Percentiles rank a stretch among this genome's conserved stretches.
These are phyloP conservation scores for Dufourea novaeangliae DNA, from an alignment of 1,140 invertebrate species.

Conservation along the genomic window DNA sequence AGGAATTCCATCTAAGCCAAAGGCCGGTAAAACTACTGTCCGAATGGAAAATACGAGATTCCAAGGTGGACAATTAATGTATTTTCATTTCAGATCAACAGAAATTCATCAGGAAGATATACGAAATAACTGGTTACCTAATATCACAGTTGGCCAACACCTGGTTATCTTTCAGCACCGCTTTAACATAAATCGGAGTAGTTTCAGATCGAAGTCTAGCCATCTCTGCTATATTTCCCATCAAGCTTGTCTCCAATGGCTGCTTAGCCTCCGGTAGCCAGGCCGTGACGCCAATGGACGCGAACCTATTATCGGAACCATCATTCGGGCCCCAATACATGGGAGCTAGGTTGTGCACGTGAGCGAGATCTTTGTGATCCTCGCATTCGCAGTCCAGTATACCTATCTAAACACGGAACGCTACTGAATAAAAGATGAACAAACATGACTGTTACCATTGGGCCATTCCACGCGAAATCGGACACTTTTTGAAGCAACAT, in stretches of 20 bases:
- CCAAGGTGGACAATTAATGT: too few species aligned
- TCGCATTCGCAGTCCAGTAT: conserved; percentile 74
- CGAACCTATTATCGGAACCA: conserved; percentile 76
- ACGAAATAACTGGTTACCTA: conserved; percentile 71
- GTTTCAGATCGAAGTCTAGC: conserved; percentile 82
- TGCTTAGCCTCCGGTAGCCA: conserved; percentile 83
- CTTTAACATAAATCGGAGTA: conserved; percentile 87
- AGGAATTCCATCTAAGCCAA: too few species aligned
- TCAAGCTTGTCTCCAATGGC: conserved; percentile 77
- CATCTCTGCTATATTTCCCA: conserved; percentile 82
- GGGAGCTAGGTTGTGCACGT: conserved; percentile 85
- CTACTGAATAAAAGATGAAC: too few species aligned
- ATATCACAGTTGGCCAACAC: conserved; percentile 85
- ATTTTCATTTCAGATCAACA: too few species aligned
- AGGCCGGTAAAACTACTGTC: too few species aligned
- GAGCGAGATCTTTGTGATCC: conserved; percentile 84
- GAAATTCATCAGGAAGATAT: too few species aligned
- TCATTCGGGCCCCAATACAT: conserved; percentile 84
- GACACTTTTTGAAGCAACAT: too few species aligned
- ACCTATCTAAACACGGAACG: conserved; percentile 70
- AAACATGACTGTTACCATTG: too few species aligned
- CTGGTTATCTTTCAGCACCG: conserved; percentile 84
- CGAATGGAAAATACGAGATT: too few species aligned
- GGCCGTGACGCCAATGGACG: conserved; percentile 79
- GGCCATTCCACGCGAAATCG: too few species aligned